phyloP scores from a whole-genome alignment of 2,888 invertebrate genomes.

The Bombyx huttoni region DNA sequence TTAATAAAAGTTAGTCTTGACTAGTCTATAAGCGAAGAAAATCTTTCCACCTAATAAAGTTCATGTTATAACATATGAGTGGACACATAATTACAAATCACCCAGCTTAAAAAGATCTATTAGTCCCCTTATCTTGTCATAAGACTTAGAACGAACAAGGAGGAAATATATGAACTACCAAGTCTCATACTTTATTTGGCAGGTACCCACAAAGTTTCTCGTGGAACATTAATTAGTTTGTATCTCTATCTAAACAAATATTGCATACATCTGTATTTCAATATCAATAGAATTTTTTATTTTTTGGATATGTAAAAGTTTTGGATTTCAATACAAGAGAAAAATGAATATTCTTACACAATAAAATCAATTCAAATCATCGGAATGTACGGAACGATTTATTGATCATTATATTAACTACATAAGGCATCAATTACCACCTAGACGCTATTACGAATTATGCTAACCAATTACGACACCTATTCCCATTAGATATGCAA shows the following conservation, averaged over 20 bases:
- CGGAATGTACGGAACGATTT: conserved; percentile 58
- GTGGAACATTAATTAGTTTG: conserved; percentile 70
- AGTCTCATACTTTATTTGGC: conserved; percentile 44
- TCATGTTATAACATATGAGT: conserved; percentile 64
- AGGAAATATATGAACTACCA: conserved; percentile 37
- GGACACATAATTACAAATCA: conserved; percentile 62
- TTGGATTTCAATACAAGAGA: too few species aligned
- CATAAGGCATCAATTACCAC: conserved; percentile 65
- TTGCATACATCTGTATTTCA: too few species aligned
- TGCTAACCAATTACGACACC: conserved; percentile 44
- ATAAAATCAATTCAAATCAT: too few species aligned
- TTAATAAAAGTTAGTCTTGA: not conserved
- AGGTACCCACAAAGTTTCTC: conserved; percentile 51
- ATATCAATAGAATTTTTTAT: too few species aligned
- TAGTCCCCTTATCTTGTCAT: conserved; percentile 26
- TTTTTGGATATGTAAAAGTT: too few species aligned
- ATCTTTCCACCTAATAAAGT: conserved; percentile 71
- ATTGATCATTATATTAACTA: conserved; percentile 65
- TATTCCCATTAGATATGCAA: conserved; percentile 41
- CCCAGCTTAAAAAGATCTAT: conserved; percentile 44
- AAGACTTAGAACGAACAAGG: conserved; percentile 24
- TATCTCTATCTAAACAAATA: conserved; percentile 22
- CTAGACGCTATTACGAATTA: conserved; percentile 64
- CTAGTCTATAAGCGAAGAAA: conserved; percentile 40
- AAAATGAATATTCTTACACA: too few species aligned